Evolutionary conservation across 2,888 invertebrate genomes (phyloP).

Genomic region (Cataglyphis rosenhaueri): DNA sequence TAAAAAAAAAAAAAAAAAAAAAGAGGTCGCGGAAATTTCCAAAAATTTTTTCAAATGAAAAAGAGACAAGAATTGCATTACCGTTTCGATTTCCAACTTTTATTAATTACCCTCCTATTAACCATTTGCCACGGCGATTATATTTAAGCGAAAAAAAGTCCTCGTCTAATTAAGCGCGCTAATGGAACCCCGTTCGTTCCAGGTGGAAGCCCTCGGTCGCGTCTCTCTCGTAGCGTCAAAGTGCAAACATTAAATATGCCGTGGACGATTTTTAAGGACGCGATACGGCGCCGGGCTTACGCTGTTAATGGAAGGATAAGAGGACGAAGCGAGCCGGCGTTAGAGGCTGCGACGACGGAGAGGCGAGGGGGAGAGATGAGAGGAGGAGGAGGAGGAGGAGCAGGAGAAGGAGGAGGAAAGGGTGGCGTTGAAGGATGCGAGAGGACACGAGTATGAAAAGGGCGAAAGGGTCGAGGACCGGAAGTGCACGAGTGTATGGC

Average conservation of each 20-base stretch:
- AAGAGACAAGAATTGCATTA: background rate
- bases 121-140: slow-evolving; percentile 70
- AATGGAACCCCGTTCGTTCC: slow-evolving; percentile 66
- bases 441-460: slow-evolving; percentile 75
- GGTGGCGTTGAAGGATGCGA: slow-evolving; percentile 73
- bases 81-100: slow-evolving; percentile 42
- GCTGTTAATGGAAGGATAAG: slow-evolving; percentile 75
- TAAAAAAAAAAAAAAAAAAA: background rate
- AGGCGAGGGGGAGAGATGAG: slow-evolving; percentile 32
- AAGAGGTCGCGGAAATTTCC: background rate
- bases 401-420: slow-evolving; percentile 6
- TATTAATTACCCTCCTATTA: slow-evolving; percentile 61
- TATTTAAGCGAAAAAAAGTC: slow-evolving; percentile 48
- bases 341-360: slow-evolving; percentile 28
- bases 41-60: background rate
- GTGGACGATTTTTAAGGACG: slow-evolving; percentile 72
- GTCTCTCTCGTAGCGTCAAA: slow-evolving; percentile 65
- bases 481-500: slow-evolving; percentile 72
- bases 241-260: slow-evolving; percentile 74
- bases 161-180: slow-evolving; percentile 69
- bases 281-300: slow-evolving; percentile 70
- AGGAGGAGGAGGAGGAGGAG: background rate
- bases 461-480: slow-evolving; percentile 75
- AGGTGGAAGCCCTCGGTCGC: slow-evolving; percentile 61
- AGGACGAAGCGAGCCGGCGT: slow-evolving; percentile 55